Conservation (phyloP, 2,888 invertebrate species). For the Ectemnius continuus region DNA sequence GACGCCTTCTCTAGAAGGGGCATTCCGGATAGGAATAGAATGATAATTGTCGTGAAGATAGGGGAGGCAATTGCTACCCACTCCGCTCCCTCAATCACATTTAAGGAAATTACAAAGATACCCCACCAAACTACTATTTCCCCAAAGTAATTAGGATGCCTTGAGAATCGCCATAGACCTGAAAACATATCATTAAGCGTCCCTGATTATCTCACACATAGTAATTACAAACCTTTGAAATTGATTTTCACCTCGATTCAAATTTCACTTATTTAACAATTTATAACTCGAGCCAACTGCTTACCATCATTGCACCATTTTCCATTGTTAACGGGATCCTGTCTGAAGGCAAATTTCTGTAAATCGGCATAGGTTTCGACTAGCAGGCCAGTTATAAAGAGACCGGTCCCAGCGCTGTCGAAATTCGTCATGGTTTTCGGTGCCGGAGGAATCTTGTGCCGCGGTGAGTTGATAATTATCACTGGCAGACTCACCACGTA, state of each 20-base stretch:
- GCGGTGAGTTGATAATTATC: constrained; percentile 92
- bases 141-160: constrained; percentile 97
- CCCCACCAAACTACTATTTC: constrained; percentile 97
- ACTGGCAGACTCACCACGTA: constrained; percentile 94
- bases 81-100: constrained; percentile 90
- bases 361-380: constrained; percentile 95
- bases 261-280: constrained; percentile 18
- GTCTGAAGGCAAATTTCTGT: constrained; percentile 94
- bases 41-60: constrained; percentile 91
- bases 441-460: constrained; percentile 86
- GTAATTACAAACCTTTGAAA: not conserved
- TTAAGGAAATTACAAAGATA: constrained; percentile 92
- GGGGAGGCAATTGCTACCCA: constrained; percentile 93
- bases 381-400: constrained; percentile 91
- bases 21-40: constrained; percentile 94
- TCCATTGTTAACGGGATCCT: constrained; percentile 92
- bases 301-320: constrained; percentile 95
- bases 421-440: constrained; percentile 92
- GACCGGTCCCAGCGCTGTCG: constrained; percentile 90
- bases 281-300: constrained; percentile 32
- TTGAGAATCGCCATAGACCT: constrained; percentile 91
- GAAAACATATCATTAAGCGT: constrained; percentile 17
- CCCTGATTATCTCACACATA: too few relatives aligned
- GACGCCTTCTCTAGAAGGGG: constrained; percentile 92
- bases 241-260: not conserved